These are phyloP conservation scores for Chamaetylas fuelleborni DNA, from an alignment of 2,113 vertebrate species.

Conservation along the genomic window DNA sequence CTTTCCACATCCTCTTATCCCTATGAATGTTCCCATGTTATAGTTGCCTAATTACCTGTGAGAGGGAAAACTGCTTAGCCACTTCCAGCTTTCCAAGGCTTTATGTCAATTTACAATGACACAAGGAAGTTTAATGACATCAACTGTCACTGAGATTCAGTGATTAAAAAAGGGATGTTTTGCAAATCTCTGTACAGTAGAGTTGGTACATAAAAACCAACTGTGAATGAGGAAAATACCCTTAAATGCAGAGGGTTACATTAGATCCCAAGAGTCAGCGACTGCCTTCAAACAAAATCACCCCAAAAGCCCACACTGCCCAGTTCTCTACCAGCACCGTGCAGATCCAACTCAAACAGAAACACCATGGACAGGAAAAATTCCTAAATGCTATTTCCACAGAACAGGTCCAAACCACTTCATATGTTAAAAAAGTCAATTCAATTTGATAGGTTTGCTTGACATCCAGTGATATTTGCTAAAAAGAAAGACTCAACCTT, in stretches of 20 bases:
- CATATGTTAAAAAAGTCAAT: not conserved
- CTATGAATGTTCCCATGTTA: not conserved
- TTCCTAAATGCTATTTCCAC: not conserved
- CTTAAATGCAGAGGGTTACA: not conserved
- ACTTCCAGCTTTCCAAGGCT: not conserved
- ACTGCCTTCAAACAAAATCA: not conserved
- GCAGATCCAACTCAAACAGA: not conserved
- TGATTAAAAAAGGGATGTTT: not conserved
- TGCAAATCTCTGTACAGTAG: not conserved
- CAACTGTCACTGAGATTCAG: not conserved
- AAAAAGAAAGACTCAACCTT: not conserved
- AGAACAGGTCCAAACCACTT: slow-evolving; percentile 2
- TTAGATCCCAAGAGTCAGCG: not conserved
- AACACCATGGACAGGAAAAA: not conserved
- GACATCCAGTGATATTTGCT: not conserved
- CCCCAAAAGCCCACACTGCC: not conserved
- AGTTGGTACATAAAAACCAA: not conserved
- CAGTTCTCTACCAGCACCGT: not conserved
- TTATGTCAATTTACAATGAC: not conserved
- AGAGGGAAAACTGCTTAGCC: not conserved
- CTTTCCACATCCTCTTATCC: not conserved
- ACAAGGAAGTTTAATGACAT: not conserved
- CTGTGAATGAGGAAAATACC: not conserved
- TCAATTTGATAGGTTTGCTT: not conserved
- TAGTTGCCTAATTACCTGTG: not conserved